Conservation (phyloP, 2,888 invertebrate genomes). For the Neoitamus cyanurus region DNA sequence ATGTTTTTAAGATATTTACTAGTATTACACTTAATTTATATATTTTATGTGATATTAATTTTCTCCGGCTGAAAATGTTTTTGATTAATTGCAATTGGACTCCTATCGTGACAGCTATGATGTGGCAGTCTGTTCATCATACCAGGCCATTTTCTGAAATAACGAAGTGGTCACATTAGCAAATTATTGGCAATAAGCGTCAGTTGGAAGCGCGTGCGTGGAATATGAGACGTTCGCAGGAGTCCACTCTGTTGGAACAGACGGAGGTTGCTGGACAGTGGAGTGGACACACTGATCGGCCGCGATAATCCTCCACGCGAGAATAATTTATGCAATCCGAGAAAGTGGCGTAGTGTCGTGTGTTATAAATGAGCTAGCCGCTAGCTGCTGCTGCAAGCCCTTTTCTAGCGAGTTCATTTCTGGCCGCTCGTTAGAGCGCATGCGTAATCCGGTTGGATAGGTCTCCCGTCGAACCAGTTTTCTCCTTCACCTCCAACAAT, state of each 20-base stretch:
- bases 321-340: conserved; percentile 12
- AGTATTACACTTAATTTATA: no score
- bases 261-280: neutral
- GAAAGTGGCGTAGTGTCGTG: neutral
- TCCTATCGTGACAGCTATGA: neutral
- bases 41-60: no score
- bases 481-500: conserved; percentile 1
- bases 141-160: neutral
- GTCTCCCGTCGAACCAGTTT: neutral
- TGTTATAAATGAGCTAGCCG: neutral
- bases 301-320: neutral
- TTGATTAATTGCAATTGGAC: neutral
- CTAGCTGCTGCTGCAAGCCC: neutral
- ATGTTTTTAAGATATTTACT: no score
- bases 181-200: conserved; percentile 28
- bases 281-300: neutral
- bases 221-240: neutral
- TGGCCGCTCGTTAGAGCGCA: neutral
- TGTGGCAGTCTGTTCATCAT: neutral
- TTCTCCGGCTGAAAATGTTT: neutral
- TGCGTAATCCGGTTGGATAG: conserved; percentile 23
- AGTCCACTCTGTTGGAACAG: neutral
- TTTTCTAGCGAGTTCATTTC: neutral
- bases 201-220: neutral
- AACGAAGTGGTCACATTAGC: conserved; percentile 15